Evolutionary conservation across 2,888 invertebrate species (phyloP), one percentile per base, ranked within the genome.

Genomic region (Eristalis tenax): DNA sequence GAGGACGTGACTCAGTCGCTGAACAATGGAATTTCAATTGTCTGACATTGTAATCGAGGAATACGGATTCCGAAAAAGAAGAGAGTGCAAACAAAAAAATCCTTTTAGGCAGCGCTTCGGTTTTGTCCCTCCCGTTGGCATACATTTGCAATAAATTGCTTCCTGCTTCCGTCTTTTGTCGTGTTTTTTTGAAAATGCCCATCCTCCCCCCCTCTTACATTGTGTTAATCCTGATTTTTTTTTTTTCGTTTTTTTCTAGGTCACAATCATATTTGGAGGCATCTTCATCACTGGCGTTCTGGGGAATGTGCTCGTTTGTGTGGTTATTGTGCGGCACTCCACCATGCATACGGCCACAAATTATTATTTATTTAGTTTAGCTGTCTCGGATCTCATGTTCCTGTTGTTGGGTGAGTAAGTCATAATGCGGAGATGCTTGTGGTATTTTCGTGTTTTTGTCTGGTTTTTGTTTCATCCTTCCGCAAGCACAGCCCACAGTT

Each of bases 261-360:
- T 93, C 94, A 96, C 96, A 0, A 94, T 95, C 74, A 94, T 96
- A 40, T 96, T 98, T 90, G 94, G 96, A 84, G 92, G 95, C 76
- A 96, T 98, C 85, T 97, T 98, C 92, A 93, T 97, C 65, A 96
- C 97, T 0, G 98, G 98, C 0, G 94, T 98, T 43, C 93, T 96
- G 65, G 98, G 98, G 3, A 98, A 98, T 91, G 93, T 96, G 32
- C 95, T 96, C 4, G 98, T 98, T 8, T 98, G 98, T 91, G 94
- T 96, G 59, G 98, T 98, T 15, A 98, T 98, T 73, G 94, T 96
- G 10, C 94, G 95, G 40, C 97, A 98, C 91, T 94, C 95, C 0
- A 95, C 96, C 8, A 96, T 98, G 96, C 97, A 97, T 90, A 97
- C 97, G 0, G 96, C 98, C 0, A 98, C 98, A 0, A 98, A 98